These are phyloP conservation scores for Loris lydekkerianus DNA, from an alignment of 2,797 vertebrate genomes.

Conservation along the genomic window DNA sequence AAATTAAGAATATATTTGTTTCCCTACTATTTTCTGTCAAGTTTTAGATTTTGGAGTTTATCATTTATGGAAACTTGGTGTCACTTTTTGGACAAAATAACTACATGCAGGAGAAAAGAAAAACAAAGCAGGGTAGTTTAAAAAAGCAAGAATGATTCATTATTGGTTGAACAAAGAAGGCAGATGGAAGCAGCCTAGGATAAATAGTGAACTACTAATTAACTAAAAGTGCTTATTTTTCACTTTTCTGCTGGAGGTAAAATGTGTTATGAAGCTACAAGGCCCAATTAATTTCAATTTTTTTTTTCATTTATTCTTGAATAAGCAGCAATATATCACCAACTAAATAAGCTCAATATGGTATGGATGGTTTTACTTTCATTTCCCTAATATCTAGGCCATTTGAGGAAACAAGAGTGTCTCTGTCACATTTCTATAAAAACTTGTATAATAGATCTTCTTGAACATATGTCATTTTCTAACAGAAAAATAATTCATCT, in stretches of 20 bases:
- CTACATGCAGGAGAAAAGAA: not conserved
- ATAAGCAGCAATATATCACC: not conserved
- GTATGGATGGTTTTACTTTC: not conserved
- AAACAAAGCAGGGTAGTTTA: not conserved
- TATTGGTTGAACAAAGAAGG: not conserved
- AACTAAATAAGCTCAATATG: not conserved
- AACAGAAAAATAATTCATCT: not conserved
- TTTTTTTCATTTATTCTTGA: not conserved
- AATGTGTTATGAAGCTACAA: not conserved
- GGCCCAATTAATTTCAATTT: not conserved
- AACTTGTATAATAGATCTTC: not conserved
- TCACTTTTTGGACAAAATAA: not conserved
- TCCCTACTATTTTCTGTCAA: not conserved
- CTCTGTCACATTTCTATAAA: not conserved
- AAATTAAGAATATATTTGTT: not conserved
- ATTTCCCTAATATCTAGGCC: not conserved
- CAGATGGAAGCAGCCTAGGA: too few species aligned
- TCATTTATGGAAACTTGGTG: not conserved
- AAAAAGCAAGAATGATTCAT: not conserved
- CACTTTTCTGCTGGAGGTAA: not conserved
- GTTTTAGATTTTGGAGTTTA: not conserved
- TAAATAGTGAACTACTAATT: not conserved
- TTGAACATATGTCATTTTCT: not conserved
- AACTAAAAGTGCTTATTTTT: not conserved
- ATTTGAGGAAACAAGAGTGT: not conserved